Conservation (phyloP, 2,888 invertebrate species). For the Apodemia zela region DNA sequence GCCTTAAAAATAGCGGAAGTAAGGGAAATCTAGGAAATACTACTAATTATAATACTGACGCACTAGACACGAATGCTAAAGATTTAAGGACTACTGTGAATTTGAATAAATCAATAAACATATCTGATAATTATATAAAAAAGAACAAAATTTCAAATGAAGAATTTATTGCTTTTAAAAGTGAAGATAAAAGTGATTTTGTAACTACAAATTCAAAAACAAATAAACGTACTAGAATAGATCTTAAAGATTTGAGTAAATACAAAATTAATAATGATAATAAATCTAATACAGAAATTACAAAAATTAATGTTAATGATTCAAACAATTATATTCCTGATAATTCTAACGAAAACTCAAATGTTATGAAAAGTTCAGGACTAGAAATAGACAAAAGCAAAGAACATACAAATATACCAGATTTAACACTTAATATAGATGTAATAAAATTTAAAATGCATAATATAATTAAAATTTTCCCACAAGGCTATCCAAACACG, state of each 20-base stretch:
- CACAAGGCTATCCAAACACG: not conserved
- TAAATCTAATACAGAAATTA: not conserved
- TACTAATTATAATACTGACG: too few relatives aligned
- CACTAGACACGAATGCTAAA: too few relatives aligned
- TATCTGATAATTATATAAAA: not conserved
- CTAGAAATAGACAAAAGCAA: not conserved
- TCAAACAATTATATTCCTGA: not conserved
- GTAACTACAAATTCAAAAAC: not conserved
- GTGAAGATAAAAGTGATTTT: not conserved
- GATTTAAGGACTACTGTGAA: not conserved
- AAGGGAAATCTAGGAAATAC: too few relatives aligned
- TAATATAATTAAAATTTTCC: constrained; percentile 4
- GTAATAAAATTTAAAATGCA: constrained; percentile 2
- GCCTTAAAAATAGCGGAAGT: too few relatives aligned
- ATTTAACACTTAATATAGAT: not conserved
- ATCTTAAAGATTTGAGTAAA: not conserved
- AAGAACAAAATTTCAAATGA: not conserved
- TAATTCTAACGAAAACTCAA: not conserved
- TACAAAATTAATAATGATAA: not conserved
- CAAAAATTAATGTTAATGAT: not conserved
- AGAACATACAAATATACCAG: not conserved
- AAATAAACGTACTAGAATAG: not conserved
- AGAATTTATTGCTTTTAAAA: not conserved
- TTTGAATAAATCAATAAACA: not conserved
- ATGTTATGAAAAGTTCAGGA: not conserved